Evolutionary conservation across 2,888 invertebrate genomes (phyloP).

Genomic region (Pocota personata): DNA sequence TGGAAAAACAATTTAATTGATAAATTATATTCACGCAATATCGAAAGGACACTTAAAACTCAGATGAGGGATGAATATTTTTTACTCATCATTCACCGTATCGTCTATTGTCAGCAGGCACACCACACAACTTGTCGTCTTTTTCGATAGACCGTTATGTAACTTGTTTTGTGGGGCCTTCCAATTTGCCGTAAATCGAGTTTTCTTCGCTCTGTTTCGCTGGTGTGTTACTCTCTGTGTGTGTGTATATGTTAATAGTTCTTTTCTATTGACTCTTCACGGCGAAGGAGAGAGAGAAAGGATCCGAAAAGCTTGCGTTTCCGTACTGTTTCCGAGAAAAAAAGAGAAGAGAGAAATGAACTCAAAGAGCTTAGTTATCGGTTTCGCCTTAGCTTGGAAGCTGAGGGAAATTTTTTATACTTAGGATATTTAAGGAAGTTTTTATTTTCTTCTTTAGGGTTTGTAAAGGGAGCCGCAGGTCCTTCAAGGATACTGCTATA

Average conservation of each 20-base stretch:
- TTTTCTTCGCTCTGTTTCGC: conserved; percentile 58
- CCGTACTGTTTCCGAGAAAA: background rate
- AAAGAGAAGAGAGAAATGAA: conserved; percentile 1
- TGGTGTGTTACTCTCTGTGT: conserved; percentile 25
- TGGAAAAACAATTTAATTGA: background rate
- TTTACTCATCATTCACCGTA: conserved; percentile 65
- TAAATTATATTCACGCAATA: conserved; percentile 21
- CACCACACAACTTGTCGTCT: conserved; percentile 62
- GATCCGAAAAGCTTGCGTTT: conserved; percentile 33
- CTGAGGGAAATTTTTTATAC: conserved; percentile 5
- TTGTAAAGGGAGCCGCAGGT: conserved; percentile 40
- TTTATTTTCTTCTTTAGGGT: conserved; percentile 1
- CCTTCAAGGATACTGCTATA: conserved; percentile 64
- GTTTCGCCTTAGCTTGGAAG: conserved; percentile 39
- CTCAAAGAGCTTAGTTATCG: background rate
- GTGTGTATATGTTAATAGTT: conserved; percentile 4
- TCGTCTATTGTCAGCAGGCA: conserved; percentile 68
- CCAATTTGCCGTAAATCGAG: conserved; percentile 69
- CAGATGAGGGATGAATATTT: conserved; percentile 28
- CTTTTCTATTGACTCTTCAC: background rate
- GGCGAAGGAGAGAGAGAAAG: conserved; percentile 35
- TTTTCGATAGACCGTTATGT: conserved; percentile 72
- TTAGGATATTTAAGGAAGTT: background rate
- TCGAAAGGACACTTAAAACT: conserved; percentile 41
- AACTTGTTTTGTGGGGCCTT: conserved; percentile 71